Base-by-base conservation (phyloP, 2,888 invertebrate genomes). In the Rhopalosiphum nymphaeae region DNA sequence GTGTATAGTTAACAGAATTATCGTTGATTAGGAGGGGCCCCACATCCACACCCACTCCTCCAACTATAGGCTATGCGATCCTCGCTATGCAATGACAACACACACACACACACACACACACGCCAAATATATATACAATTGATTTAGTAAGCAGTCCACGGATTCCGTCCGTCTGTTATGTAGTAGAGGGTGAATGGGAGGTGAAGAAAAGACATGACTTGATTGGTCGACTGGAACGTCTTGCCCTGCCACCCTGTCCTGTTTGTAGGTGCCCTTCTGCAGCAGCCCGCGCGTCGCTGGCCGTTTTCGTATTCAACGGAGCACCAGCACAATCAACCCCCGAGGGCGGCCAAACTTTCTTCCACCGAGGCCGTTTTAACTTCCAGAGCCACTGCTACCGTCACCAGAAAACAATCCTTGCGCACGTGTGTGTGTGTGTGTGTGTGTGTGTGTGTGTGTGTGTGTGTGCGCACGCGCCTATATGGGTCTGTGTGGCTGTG, bases 81-180 rank as follows among this genome's bases (percentile, higher is more conserved):
- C 61, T 87, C 61, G 53, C 78, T 46, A 78, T 42, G 85, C 84
- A 29, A 93, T 46, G 56, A 87, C 92, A 86, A 91, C 86, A 53
- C 78, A 78, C 67, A 67, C 42, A 57, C 25, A 29, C 44, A 78
- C 25, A n/a, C 44, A 86, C 57, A 29, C 7, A 16, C 26, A 53
- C 49, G 26, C 78, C 26, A 26, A 36, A 29, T 90, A 89, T 78
- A 78, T 78, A 86, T 86, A 46, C 94, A 91, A 94, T 94, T 94
- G 94, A 94, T 94, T 94, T 94, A 94, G 94, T 94, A 94, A 91
- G 94, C 94, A 94, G 94, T 91, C 94, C 94, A 94, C 94, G 94
- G 86, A 94, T 87, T 85, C 94, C 93, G 89, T 90, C 90, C 61
- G 93, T 89, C 93, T 85, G 61, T 84, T 86, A 57, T 53, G 46